phyloP scores from a whole-genome alignment of 2,797 vertebrate genomes.

The Leptoclinus maculatus region DNA sequence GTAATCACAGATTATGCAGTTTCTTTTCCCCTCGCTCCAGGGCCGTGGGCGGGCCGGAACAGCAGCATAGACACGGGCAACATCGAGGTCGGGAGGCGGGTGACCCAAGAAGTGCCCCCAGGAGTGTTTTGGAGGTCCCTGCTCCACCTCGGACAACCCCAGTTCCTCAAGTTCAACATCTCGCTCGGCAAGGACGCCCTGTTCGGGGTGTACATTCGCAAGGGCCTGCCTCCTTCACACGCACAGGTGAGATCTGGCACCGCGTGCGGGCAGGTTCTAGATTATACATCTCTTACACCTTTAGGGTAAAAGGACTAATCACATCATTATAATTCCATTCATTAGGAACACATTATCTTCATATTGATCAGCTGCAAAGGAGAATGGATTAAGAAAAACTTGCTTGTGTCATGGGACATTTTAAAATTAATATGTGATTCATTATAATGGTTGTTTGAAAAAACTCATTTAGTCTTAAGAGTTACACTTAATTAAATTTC shows the following conservation, averaged over 20 bases:
- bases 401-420: constrained; percentile 65
- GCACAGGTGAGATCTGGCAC: constrained; percentile 87
- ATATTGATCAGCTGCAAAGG: constrained; percentile 39
- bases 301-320: constrained; percentile 9
- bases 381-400: constrained; percentile 25
- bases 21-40: constrained; percentile 80
- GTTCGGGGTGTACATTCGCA: constrained; percentile 97
- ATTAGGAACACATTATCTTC: constrained; percentile 42
- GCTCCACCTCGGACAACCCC: constrained; percentile 95
- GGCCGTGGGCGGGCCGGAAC: constrained; percentile 90
- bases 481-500: constrained; percentile 78
- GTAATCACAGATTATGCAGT: constrained; percentile 72
- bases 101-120: constrained; percentile 92
- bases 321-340: constrained; percentile 37
- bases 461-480: constrained; percentile 63
- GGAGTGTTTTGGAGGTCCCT: constrained; percentile 98
- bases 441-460: constrained; percentile 65
- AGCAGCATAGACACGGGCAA: constrained; percentile 97
- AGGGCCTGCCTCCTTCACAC: constrained; percentile 98
- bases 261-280: neutral
- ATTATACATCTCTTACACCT: neutral
- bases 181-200: constrained; percentile 97
- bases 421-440: constrained; percentile 66
- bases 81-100: constrained; percentile 92
- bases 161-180: constrained; percentile 99